Evolutionary conservation across 2,888 invertebrate species (phyloP).

Genomic region (Ophion ellenae): DNA sequence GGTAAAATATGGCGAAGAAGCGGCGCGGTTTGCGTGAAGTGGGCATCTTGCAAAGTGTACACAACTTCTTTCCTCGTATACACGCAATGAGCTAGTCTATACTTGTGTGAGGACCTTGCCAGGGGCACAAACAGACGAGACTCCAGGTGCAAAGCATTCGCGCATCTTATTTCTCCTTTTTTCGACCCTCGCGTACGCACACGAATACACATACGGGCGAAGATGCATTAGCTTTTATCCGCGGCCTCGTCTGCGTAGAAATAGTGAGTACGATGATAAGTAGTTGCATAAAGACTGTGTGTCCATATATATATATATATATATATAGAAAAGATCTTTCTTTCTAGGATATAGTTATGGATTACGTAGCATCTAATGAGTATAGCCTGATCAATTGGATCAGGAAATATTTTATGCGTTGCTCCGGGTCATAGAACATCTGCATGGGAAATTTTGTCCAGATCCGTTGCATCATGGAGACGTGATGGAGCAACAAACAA

Average conservation of each 20-base stretch:
- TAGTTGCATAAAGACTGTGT: too few relatives aligned
- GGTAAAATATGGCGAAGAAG: constrained; percentile 26
- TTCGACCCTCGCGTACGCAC: constrained; percentile 20
- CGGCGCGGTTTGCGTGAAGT: constrained; percentile 38
- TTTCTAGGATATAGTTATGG: too few relatives aligned
- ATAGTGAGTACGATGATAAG: too few relatives aligned
- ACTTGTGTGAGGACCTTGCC: constrained; percentile 57
- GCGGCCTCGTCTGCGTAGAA: not conserved
- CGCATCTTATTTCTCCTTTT: constrained; percentile 46
- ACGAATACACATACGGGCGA: not conserved
- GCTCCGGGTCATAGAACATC: too few relatives aligned
- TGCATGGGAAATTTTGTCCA: too few relatives aligned
- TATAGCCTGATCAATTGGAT: too few relatives aligned
- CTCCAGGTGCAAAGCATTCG: constrained; percentile 64
- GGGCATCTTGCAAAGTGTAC: constrained; percentile 35
- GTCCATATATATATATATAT: too few relatives aligned
- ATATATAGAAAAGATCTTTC: too few relatives aligned
- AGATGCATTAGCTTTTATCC: constrained; percentile 36
- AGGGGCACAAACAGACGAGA: constrained; percentile 47
- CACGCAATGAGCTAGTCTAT: not conserved
- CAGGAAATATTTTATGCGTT: too few relatives aligned
- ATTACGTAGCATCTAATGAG: too few relatives aligned
- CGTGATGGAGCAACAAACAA: too few relatives aligned
- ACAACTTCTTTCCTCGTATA: not conserved
- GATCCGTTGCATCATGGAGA: too few relatives aligned